These are phyloP conservation scores for Ochotona princeps DNA, from an alignment of 2,113 vertebrate species.

Conservation along the genomic window DNA sequence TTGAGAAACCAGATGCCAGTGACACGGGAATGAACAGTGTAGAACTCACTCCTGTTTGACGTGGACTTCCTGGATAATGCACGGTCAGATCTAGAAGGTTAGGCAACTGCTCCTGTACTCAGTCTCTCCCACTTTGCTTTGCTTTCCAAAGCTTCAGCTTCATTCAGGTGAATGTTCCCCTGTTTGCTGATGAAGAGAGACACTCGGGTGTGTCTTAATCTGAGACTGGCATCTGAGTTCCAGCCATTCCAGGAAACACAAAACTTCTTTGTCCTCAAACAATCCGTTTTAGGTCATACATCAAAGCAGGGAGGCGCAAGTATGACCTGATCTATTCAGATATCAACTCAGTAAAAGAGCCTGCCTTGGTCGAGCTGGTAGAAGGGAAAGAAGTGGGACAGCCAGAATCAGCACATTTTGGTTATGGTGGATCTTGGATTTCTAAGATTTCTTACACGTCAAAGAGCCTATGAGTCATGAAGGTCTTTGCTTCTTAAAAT, in stretches of 20 bases:
- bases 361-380: not conserved
- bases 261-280: not conserved
- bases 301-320: not conserved
- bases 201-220: not conserved
- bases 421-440: not conserved
- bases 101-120: not conserved
- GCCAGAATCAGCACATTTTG: not conserved
- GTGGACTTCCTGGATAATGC: not conserved
- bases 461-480: not conserved
- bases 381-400: not conserved
- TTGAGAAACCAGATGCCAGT: not conserved
- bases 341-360: not conserved
- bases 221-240: not conserved
- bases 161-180: not conserved
- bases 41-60: not conserved
- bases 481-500: constrained; percentile 30
- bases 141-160: not conserved
- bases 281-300: not conserved
- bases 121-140: not conserved
- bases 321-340: not conserved
- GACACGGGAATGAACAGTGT: not conserved
- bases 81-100: not conserved
- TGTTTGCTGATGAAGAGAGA: not conserved
- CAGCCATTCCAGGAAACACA: not conserved
- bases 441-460: not conserved